Evolutionary conservation across 2,113 vertebrate genomes (phyloP).

Genomic region (Lontra canadensis): DNA sequence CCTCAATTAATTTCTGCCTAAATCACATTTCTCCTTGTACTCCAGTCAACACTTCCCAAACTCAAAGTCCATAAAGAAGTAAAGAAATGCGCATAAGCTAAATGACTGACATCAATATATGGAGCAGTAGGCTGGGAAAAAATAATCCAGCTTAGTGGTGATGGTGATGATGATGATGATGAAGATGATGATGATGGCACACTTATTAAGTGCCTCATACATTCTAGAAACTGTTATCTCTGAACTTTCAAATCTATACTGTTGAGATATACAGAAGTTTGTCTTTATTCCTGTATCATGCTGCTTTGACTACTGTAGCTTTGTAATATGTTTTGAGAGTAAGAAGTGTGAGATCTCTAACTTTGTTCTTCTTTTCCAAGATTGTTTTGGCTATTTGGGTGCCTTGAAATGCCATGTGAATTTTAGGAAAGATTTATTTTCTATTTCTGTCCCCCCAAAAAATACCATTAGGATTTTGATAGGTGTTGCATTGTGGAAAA

Average conservation of each 20-base stretch:
- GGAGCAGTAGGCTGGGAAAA: not conserved
- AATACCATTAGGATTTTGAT: not conserved
- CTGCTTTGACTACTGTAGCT: not conserved
- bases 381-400: not conserved
- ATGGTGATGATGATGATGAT: not conserved
- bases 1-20: not conserved
- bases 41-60: not conserved
- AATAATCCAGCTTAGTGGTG: not conserved
- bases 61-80: not conserved
- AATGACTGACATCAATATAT: not conserved
- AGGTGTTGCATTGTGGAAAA: not conserved
- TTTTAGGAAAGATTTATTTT: constrained; percentile 3
- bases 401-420: not conserved
- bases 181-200: not conserved
- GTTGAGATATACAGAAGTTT: not conserved
- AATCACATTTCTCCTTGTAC: not conserved
- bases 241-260: not conserved
- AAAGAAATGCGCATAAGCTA: not conserved
- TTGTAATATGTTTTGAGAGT: not conserved
- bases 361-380: not conserved
- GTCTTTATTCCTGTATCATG: not conserved
- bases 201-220: not conserved
- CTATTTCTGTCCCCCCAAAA: not conserved
- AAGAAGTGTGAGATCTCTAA: not conserved
- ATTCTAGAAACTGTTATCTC: not conserved